These are phyloP conservation scores for Poecile atricapillus DNA, from an alignment of 2,113 vertebrate genomes.

Conservation along the genomic window DNA sequence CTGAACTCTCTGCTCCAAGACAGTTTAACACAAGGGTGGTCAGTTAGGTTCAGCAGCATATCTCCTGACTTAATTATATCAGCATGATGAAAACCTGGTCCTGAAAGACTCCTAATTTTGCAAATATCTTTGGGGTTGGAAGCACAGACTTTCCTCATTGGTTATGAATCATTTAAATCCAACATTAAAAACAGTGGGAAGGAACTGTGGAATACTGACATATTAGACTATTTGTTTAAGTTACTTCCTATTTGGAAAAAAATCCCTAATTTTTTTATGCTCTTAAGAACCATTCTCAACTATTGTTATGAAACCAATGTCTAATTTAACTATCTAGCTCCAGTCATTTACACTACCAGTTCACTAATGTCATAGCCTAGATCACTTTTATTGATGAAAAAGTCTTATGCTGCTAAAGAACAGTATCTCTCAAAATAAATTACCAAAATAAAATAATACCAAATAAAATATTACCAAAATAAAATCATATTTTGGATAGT, in stretches of 20 bases:
- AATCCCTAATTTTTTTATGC: not conserved
- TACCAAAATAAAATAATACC: not conserved
- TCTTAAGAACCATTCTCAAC: not conserved
- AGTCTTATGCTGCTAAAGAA: not conserved
- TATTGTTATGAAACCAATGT: not conserved
- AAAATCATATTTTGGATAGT: not conserved
- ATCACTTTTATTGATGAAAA: not conserved
- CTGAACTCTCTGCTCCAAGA: not conserved
- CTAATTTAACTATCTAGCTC: not conserved
- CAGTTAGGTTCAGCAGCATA: not conserved
- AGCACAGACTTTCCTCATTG: not conserved
- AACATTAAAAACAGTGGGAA: not conserved
- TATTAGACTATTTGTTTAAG: not conserved
- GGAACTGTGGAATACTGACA: not conserved
- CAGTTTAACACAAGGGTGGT: not conserved
- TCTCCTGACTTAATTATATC: not conserved
- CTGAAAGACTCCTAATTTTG: not conserved
- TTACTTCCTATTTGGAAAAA: not conserved
- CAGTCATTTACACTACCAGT: not conserved
- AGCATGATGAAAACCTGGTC: not conserved
- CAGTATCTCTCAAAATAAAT: not conserved
- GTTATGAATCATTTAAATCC: not conserved
- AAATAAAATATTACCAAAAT: not conserved
- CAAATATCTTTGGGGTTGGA: not conserved
- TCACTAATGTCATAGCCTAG: not conserved